These are phyloP conservation scores for Echinometra lucunter DNA, from an alignment of 53 echinoderm and acorn worm genomes.

Conservation along the genomic window DNA sequence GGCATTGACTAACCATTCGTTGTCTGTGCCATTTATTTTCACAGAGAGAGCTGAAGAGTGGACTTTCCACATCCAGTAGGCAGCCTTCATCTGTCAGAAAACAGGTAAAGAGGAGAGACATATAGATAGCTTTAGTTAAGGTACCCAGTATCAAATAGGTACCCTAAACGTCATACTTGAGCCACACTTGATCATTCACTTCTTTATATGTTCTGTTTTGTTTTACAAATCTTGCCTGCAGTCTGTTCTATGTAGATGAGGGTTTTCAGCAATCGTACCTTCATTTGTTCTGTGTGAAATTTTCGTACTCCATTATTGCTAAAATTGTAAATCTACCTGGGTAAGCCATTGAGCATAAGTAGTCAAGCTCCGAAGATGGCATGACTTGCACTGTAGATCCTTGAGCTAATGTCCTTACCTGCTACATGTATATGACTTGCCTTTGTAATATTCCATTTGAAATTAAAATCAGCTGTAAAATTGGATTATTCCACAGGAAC, in stretches of 20 bases:
- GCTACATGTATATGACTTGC: neutral
- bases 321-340: too few species aligned
- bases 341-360: too few species aligned
- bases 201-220: neutral
- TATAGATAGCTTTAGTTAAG: neutral
- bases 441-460: neutral
- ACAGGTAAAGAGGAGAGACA: neutral
- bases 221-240: neutral
- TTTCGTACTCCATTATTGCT: too few species aligned
- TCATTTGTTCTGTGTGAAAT: too few species aligned
- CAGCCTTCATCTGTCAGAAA: conserved; percentile 43
- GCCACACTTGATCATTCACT: neutral
- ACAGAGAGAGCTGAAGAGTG: conserved; percentile 42
- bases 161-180: neutral
- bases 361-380: too few species aligned
- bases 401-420: too few species aligned
- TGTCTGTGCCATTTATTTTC: neutral
- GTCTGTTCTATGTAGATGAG: too few species aligned
- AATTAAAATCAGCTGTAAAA: neutral
- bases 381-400: too few species aligned
- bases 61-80: conserved; percentile 19
- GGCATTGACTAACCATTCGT: neutral
- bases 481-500: conserved; percentile 61
- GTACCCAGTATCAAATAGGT: neutral
- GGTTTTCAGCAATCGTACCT: too few species aligned